Percentiles rank a stretch among this genome's conserved stretches.
Evolutionary conservation across 2,113 vertebrate genomes (phyloP).

Genomic region (Lamprotornis superbus): DNA sequence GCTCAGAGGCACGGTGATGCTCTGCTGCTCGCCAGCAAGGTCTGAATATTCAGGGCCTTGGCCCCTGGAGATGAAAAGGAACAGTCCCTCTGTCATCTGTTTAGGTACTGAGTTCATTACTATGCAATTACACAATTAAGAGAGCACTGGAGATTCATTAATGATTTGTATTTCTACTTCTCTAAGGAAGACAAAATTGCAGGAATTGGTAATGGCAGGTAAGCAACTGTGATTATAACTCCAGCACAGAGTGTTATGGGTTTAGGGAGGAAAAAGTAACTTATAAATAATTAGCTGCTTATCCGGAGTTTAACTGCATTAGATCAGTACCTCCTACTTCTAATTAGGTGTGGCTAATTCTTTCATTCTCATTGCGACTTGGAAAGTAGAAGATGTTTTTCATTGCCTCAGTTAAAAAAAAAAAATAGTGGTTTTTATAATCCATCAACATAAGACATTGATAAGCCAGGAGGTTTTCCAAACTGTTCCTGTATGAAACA

Average conservation of each 20-base stretch:
- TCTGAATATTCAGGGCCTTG: background rate
- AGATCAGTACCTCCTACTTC: background rate
- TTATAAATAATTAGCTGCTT: background rate
- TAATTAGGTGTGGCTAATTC: background rate
- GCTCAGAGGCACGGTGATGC: accelerated
- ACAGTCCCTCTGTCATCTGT: background rate
- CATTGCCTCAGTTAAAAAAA: background rate
- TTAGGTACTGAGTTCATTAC: background rate
- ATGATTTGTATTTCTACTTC: background rate
- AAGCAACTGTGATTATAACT: background rate
- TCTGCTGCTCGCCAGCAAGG: background rate
- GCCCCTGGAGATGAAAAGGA: background rate
- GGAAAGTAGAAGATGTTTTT: background rate
- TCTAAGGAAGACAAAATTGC: background rate
- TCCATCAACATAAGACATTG: background rate
- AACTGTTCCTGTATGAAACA: background rate
- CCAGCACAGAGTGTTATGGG: background rate
- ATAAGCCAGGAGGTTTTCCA: background rate
- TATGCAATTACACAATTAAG: background rate
- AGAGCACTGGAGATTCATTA: background rate
- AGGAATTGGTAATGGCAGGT: background rate
- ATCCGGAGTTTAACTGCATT: background rate
- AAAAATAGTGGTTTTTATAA: background rate
- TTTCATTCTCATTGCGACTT: background rate
- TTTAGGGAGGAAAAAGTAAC: background rate